A percentile compares a stretch with the other conserved stretches of the same genome.
These are phyloP conservation scores for Myiopsitta monachus DNA, from an alignment of 2,113 vertebrate species.

Conservation along the genomic window DNA sequence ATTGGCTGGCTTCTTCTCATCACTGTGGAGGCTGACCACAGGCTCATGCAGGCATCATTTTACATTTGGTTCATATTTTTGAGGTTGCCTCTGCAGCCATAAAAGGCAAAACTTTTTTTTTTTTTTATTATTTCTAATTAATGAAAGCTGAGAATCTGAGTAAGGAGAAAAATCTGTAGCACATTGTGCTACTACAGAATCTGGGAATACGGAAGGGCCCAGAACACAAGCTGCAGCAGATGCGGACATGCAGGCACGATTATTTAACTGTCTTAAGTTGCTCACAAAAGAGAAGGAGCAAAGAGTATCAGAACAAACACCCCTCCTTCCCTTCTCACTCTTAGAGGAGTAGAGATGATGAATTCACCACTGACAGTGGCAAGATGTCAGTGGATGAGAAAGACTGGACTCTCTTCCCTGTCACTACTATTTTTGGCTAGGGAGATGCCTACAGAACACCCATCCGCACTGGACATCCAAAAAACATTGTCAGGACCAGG, in stretches of 20 bases:
- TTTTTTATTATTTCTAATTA: neutral
- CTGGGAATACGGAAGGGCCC: neutral
- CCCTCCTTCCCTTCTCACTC: neutral
- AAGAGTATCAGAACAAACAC: neutral
- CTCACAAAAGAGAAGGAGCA: neutral
- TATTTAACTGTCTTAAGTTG: neutral
- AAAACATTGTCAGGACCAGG: neutral
- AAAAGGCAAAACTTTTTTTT: neutral
- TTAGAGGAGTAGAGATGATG: neutral
- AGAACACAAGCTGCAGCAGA: neutral
- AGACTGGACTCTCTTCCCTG: neutral
- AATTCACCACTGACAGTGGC: neutral
- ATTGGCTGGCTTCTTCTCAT: neutral
- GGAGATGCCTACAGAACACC: neutral
- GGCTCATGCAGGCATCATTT: neutral
- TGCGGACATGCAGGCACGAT: neutral
- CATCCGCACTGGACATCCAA: neutral
- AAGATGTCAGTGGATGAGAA: neutral
- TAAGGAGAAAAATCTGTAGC: neutral
- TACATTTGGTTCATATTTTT: conserved; percentile 48
- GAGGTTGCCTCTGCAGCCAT: conserved; percentile 23
- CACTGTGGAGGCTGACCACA: neutral
- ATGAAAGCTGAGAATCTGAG: conserved; percentile 10
- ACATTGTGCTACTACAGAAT: neutral
- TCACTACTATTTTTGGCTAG: neutral